phyloP scores from a whole-genome alignment of 2,797 vertebrate genomes.

The Alosa sapidissima region DNA sequence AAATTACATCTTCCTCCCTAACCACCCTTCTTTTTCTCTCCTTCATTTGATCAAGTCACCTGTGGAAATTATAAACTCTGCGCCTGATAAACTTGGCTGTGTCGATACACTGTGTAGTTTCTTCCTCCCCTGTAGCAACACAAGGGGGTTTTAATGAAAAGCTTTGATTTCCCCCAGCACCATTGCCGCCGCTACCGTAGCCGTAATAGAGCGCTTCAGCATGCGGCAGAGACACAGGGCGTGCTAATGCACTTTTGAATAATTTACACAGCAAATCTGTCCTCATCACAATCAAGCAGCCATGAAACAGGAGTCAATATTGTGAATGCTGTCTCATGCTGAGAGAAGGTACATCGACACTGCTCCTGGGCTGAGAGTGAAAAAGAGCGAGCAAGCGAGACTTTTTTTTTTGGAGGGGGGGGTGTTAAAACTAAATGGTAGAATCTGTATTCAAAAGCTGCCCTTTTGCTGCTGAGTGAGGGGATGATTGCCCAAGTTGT shows the following conservation, averaged over 20 bases:
- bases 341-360: slow-evolving; percentile 41
- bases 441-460: slow-evolving; percentile 22
- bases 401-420: too few species aligned
- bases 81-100: slow-evolving; percentile 32
- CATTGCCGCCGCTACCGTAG: slow-evolving; percentile 8
- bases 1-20: neutral
- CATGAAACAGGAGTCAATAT: slow-evolving; percentile 58
- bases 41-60: slow-evolving; percentile 38
- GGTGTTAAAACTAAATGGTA: neutral
- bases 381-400: neutral
- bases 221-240: slow-evolving; percentile 35
- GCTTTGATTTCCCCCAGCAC: slow-evolving; percentile 51
- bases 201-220: slow-evolving; percentile 47
- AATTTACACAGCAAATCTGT: slow-evolving; percentile 56
- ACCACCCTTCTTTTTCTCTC: slow-evolving; percentile 33
- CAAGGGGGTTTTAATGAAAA: slow-evolving; percentile 46
- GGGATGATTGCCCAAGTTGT: slow-evolving; percentile 6
- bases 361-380: neutral
- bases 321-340: slow-evolving; percentile 41
- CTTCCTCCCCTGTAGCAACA: slow-evolving; percentile 44
- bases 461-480: neutral
- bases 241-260: slow-evolving; percentile 52
- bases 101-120: slow-evolving; percentile 33
- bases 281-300: slow-evolving; percentile 57
- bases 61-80: slow-evolving; percentile 25